Conservation (phyloP, 1,140 invertebrate species). For the Eueides isabella region DNA sequence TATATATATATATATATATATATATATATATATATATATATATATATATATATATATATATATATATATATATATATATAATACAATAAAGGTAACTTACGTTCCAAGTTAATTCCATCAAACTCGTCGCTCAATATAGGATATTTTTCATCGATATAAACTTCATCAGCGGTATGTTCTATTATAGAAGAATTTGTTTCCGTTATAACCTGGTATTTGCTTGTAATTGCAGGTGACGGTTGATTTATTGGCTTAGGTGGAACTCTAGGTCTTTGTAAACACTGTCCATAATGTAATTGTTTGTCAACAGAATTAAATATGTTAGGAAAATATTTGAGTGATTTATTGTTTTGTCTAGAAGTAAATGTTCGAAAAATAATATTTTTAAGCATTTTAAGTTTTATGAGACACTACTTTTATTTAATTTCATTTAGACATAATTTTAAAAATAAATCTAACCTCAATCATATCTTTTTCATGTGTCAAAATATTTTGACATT, state of each 20-base stretch:
- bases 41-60: too few species aligned
- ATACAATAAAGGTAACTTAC: slow-evolving; percentile 61
- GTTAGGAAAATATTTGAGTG: not conserved
- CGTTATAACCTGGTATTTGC: slow-evolving; percentile 84
- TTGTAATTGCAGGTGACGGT: slow-evolving; percentile 62
- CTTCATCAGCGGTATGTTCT: slow-evolving; percentile 86
- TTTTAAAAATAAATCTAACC: not conserved
- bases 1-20: too few species aligned
- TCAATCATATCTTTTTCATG: not conserved
- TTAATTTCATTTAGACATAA: not conserved
- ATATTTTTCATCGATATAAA: slow-evolving; percentile 69
- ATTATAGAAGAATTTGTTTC: slow-evolving; percentile 86
- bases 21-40: too few species aligned
- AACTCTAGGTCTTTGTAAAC: slow-evolving; percentile 78
- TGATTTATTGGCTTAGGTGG: slow-evolving; percentile 70
- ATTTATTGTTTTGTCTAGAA: not conserved
- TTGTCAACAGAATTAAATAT: not conserved
- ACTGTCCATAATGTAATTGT: slow-evolving; percentile 72
- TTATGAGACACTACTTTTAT: not conserved
- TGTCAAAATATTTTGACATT: not conserved
- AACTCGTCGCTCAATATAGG: slow-evolving; percentile 81
- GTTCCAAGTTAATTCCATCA: slow-evolving; percentile 77
- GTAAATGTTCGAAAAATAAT: slow-evolving; percentile 1
- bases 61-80: too few species aligned
- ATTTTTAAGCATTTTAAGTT: slow-evolving; percentile 17